A percentile compares a stretch with the other conserved stretches of the same genome.
phyloP scores from a whole-genome alignment of 2,113 vertebrate species.

The Gambusia affinis region DNA sequence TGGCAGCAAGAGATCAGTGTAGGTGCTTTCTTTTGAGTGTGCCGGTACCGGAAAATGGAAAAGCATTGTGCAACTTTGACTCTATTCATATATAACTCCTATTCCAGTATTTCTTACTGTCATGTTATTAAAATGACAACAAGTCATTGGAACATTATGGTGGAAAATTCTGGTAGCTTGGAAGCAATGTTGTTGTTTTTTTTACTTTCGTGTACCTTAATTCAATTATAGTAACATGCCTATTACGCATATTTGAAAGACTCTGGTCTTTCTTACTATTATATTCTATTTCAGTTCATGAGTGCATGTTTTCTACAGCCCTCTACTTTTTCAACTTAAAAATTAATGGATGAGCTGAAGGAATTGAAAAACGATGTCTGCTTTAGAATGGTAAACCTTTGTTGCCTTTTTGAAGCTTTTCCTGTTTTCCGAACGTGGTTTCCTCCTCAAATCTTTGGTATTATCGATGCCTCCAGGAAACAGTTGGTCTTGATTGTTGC shows the following conservation, averaged over 20 bases:
- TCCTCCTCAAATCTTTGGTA: conserved; percentile 40
- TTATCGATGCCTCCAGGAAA: conserved; percentile 61
- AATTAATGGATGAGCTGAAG: conserved; percentile 1
- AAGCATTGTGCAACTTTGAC: no score
- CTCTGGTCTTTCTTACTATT: background rate
- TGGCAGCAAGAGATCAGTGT: no score
- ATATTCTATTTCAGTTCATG: background rate
- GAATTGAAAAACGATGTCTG: background rate
- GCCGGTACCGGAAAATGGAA: no score
- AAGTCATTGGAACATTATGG: no score
- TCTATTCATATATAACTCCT: no score
- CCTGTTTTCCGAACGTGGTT: conserved; percentile 39
- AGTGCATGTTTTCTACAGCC: background rate
- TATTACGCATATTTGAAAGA: conserved; percentile 5
- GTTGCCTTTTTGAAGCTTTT: conserved; percentile 20
- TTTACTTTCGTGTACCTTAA: background rate
- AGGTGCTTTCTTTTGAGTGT: no score
- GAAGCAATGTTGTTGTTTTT: no score
- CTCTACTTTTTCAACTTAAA: background rate
- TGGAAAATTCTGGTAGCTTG: no score
- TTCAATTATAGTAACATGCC: background rate
- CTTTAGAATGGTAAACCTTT: conserved; percentile 11
- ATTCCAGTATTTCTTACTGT: no score
- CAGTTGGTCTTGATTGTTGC: conserved; percentile 52
- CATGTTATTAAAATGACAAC: no score